Evolutionary conservation across 1,140 invertebrate genomes (phyloP), one percentile per base, ranked within the genome.

Genomic region (Tetramorium simillimum): DNA sequence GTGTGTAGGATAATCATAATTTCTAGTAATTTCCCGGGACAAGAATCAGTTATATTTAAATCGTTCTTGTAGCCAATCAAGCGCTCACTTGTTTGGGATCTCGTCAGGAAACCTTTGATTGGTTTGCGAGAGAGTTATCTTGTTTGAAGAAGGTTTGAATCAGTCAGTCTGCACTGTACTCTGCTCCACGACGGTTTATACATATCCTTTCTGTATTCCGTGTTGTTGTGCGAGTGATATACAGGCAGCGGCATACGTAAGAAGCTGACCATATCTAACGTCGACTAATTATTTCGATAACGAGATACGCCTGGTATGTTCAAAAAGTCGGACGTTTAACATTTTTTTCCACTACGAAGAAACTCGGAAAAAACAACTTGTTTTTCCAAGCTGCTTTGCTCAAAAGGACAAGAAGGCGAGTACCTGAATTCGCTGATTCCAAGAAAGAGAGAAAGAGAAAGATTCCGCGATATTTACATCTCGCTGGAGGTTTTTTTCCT

Each of bases 1-100:
- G 0, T 21, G 21, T 84, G 4, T 18, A 18, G 12, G 37, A 46
- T 4, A 58, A 60, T n/a, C 7, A 37, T 24, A 37, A 49, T 40
- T 33, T 84, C n/a, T 46, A 21, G 28, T 58, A 43, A 53, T 16
- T 0, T 72, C 43, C 4, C 6, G 21, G 14, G 18, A 40, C 12
- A 58, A 46, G 6, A 33, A 60, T 49, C 69, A 60, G 43, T 84
- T 75, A 84, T 4, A 62, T 75, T 84, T 60, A 62, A 75, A 84
- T 16, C 5, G 37, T 84, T 14, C n/a, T 14, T 4, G 9, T 69
- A 18, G 24, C 80, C 69, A 84, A 84, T 84, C 80, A 49, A 40
- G 9, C 37, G 24, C 46, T 24, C 33, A 14, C 28, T 49, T 37
- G 21, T 49, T 24, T 43, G 43, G 21, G 21, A 56, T 58, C 18